phyloP scores from a whole-genome alignment of 2,888 invertebrate genomes.

The Hemaris fuciformis region DNA sequence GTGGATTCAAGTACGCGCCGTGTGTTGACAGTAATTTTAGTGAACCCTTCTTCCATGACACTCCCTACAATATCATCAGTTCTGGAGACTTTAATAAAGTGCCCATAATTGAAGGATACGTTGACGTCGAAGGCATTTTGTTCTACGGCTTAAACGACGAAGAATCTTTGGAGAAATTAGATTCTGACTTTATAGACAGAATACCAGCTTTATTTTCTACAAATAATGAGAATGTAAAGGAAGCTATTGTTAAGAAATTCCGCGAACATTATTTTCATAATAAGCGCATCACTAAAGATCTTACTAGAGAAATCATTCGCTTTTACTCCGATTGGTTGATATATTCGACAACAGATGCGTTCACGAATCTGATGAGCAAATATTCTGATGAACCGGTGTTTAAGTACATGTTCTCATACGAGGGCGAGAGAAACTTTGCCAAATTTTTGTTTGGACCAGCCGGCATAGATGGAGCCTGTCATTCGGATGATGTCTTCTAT shows the following conservation, averaged over 20 bases:
- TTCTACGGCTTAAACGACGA: constrained; percentile 59
- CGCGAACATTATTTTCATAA: constrained; percentile 59
- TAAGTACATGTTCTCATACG: constrained; percentile 63
- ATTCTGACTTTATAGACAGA: constrained; percentile 53
- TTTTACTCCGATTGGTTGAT: constrained; percentile 68
- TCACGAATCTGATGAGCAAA: constrained; percentile 48
- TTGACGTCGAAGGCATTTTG: constrained; percentile 59
- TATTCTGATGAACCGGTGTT: constrained; percentile 56
- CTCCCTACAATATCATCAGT: constrained; percentile 58
- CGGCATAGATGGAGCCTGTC: constrained; percentile 49
- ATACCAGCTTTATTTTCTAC: constrained; percentile 64
- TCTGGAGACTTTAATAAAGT: constrained; percentile 62
- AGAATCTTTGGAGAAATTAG: constrained; percentile 47
- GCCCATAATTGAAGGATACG: constrained; percentile 60
- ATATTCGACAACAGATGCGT: constrained; percentile 52
- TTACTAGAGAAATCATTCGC: constrained; percentile 42
- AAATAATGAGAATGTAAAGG: constrained; percentile 50
- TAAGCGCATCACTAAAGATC: constrained; percentile 36
- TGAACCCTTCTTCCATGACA: constrained; percentile 61
- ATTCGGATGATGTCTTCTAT: constrained; percentile 70
- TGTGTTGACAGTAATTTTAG: constrained; percentile 57
- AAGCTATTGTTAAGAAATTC: constrained; percentile 46
- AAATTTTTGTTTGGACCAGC: constrained; percentile 45
- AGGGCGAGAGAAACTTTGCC: constrained; percentile 61
- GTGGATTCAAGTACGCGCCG: constrained; percentile 66